Conservation (phyloP, 2,797 vertebrate genomes). For the Eupleurogrammus muticus region DNA sequence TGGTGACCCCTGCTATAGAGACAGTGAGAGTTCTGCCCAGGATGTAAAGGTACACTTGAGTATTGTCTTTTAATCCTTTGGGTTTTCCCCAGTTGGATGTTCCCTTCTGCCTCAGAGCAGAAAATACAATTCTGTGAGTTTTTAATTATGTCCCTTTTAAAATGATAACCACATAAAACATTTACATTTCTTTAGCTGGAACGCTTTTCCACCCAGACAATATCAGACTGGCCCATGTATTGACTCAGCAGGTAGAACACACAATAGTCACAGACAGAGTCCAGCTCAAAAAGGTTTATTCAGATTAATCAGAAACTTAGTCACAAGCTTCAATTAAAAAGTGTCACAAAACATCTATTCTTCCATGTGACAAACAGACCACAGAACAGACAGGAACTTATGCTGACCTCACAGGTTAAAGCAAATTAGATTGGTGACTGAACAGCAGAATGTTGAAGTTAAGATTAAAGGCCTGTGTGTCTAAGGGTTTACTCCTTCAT, state of each 20-base stretch:
- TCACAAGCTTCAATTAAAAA: constrained; percentile 6
- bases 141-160: neutral
- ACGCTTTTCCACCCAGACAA: no score
- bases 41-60: no score
- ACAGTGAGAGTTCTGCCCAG: no score
- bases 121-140: no score
- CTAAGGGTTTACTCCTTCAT: neutral
- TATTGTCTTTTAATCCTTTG: no score
- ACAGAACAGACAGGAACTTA: neutral
- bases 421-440: constrained; percentile 5
- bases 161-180: no score
- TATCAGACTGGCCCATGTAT: neutral
- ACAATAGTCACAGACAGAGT: neutral
- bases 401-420: neutral
- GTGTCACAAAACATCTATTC: neutral
- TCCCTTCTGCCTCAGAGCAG: no score
- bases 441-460: constrained; percentile 3
- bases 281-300: constrained; percentile 78
- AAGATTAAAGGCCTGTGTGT: neutral
- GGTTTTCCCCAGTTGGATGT: no score
- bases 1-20: no score
- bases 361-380: constrained; percentile 7
- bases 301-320: constrained; percentile 19
- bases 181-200: no score
- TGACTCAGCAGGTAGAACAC: neutral